phyloP scores from a whole-genome alignment of 2,888 invertebrate species.

The Muschampia plurimacula region DNA sequence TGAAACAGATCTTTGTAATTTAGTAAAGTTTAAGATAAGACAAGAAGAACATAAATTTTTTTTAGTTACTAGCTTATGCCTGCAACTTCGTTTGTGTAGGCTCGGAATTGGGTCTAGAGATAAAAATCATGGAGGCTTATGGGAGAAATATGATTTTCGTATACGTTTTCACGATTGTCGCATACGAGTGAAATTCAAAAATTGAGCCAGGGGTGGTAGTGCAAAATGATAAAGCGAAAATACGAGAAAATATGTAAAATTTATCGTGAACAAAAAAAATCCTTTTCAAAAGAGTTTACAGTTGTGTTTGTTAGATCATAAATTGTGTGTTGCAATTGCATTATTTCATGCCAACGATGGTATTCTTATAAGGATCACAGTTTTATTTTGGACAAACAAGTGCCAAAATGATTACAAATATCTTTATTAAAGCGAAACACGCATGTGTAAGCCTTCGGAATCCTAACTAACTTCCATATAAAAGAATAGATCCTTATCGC shows the following conservation, averaged over 20 bases:
- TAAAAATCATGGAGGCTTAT: too few species aligned
- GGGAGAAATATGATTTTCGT: too few species aligned
- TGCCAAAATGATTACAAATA: constrained; percentile 44
- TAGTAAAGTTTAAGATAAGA: too few species aligned
- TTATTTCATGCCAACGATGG: constrained; percentile 18
- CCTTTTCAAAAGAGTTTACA: neutral
- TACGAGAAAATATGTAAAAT: neutral
- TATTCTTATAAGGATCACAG: constrained; percentile 32
- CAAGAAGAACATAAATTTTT: too few species aligned
- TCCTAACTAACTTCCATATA: constrained; percentile 35
- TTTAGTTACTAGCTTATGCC: too few species aligned
- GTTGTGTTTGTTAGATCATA: constrained; percentile 10
- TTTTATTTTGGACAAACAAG: constrained; percentile 38
- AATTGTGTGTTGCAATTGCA: constrained; percentile 14
- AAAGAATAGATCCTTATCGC: constrained; percentile 36
- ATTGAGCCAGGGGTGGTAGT: too few species aligned
- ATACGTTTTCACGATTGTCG: too few species aligned
- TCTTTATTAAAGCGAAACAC: constrained; percentile 44
- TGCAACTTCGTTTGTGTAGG: too few species aligned
- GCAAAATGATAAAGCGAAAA: neutral
- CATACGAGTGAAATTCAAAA: too few species aligned
- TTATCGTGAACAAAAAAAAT: neutral
- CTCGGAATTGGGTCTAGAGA: too few species aligned
- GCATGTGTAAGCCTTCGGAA: constrained; percentile 32
- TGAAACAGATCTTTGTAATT: too few species aligned